These are phyloP conservation scores for Esox niger DNA, from an alignment of 2,113 vertebrate species.

Conservation along the genomic window DNA sequence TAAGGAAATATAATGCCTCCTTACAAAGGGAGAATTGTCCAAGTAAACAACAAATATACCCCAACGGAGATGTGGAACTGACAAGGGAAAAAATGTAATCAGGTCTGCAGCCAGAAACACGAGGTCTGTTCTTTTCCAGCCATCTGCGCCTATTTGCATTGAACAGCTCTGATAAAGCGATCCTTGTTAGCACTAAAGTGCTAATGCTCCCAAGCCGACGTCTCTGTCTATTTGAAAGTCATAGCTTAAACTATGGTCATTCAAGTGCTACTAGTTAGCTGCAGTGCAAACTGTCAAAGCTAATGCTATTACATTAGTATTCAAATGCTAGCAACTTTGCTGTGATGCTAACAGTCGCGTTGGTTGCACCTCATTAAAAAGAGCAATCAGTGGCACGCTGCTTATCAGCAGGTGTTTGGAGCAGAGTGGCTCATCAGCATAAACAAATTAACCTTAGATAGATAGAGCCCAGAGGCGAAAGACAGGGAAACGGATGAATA, in stretches of 20 bases:
- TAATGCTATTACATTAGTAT: background rate
- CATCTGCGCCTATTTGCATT: background rate
- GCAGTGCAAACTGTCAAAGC: background rate
- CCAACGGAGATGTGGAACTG: background rate
- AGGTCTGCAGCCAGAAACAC: background rate
- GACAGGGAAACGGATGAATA: slow-evolving; percentile 11
- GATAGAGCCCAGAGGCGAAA: background rate
- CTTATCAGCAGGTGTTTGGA: slow-evolving; percentile 22
- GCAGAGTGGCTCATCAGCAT: background rate
- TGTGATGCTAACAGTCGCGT: slow-evolving; percentile 8
- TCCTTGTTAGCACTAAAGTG: background rate
- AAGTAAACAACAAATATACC: too few species aligned
- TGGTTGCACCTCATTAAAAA: slow-evolving; percentile 22
- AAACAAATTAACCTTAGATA: slow-evolving; percentile 20
- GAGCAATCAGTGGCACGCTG: background rate
- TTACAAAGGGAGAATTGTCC: too few species aligned
- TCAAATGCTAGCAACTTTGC: background rate
- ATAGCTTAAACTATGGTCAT: background rate
- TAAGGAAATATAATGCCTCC: slow-evolving; percentile 11
- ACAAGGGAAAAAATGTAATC: background rate
- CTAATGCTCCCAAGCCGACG: background rate
- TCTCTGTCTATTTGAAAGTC: background rate
- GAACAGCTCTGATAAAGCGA: slow-evolving; percentile 4
- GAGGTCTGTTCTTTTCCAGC: background rate
- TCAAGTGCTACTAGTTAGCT: background rate